These are phyloP conservation scores for Perithous albicinctus DNA, from an alignment of 2,888 invertebrate genomes.

Conservation along the genomic window DNA sequence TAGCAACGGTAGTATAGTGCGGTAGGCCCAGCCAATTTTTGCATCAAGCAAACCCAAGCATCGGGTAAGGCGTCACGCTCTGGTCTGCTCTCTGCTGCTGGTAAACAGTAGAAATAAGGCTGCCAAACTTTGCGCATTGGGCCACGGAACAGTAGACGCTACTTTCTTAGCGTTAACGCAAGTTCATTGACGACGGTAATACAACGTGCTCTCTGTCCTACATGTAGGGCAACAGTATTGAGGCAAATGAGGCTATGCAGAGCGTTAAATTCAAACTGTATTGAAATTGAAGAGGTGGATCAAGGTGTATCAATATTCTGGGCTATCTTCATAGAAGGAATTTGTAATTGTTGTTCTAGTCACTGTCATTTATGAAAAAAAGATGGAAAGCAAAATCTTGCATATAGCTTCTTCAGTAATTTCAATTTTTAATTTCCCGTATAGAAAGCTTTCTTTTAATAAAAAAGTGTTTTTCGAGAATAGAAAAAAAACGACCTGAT, in stretches of 20 bases:
- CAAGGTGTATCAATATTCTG: neutral
- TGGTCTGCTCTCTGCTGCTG: slow-evolving; percentile 68
- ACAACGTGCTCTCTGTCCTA: neutral
- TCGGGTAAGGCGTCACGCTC: slow-evolving; percentile 46
- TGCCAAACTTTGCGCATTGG: slow-evolving; percentile 78
- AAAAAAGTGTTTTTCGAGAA: too few relatives aligned
- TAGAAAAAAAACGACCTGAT: too few relatives aligned
- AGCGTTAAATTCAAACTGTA: neutral
- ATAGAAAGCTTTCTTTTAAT: too few relatives aligned
- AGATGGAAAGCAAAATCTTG: too few relatives aligned
- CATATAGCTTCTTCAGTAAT: too few relatives aligned
- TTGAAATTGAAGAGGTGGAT: neutral
- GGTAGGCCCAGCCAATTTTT: slow-evolving; percentile 83
- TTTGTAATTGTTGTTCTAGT: neutral
- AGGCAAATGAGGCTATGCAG: neutral
- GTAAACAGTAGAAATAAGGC: slow-evolving; percentile 82
- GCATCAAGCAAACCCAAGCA: slow-evolving; percentile 74
- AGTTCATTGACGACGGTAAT: slow-evolving; percentile 53
- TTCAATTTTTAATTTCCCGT: too few relatives aligned
- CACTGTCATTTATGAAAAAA: neutral
- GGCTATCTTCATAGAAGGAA: neutral
- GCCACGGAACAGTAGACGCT: slow-evolving; percentile 39
- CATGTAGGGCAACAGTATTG: neutral
- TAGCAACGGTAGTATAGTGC: slow-evolving; percentile 58
- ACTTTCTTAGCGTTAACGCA: slow-evolving; percentile 27